Base-by-base conservation (phyloP, 2,888 invertebrate species). In the Boloria selene region DNA sequence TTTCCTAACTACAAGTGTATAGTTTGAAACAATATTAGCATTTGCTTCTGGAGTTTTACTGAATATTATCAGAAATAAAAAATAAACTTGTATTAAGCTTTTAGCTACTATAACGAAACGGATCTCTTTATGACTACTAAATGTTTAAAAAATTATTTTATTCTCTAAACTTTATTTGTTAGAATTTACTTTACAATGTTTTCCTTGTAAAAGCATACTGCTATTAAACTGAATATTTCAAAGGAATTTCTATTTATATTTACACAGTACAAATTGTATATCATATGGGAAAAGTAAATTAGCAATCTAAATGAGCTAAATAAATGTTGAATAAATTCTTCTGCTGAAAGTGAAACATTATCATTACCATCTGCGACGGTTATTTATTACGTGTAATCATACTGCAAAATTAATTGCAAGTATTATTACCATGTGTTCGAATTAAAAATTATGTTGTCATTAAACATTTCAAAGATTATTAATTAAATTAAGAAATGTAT, bases 381-480 rank as follows among this genome's bases (percentile, higher is more conserved):
- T 68, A 68, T 68, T 68, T 68, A 65, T 68, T 55, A 59, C 59
- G 65, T 61, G 64, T 61, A 65, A 65, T 58, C 64, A 58, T 16
- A 53, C 22, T 58, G 56, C 59, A 59, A 59, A 61, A 68, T 68
- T 65, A 62, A 65, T 68, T 42, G 42, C 45, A 53, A 54, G 59
- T 64, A 59, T 45, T 38, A 64, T 58, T 52, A 60, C 59, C 54
- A 31, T 51, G 22, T 61, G 26, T 42, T 49, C 49, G 14, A 52
- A 58, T 47, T 51, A 58, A 51, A 52, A 22, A 50, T 56, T 18
- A 17, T 22, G 18, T 58, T 58, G 47, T 7, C 45, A 47, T 58
- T 26, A 56, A 22, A 56, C 7, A 10, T 18, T n/a, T n/a, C 3
- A n/a, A 4, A 5, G 44, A 10, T 45, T 22, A 22, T 22, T 45